Base-by-base conservation (phyloP, 2,113 vertebrate species). In the Mirza zaza region DNA sequence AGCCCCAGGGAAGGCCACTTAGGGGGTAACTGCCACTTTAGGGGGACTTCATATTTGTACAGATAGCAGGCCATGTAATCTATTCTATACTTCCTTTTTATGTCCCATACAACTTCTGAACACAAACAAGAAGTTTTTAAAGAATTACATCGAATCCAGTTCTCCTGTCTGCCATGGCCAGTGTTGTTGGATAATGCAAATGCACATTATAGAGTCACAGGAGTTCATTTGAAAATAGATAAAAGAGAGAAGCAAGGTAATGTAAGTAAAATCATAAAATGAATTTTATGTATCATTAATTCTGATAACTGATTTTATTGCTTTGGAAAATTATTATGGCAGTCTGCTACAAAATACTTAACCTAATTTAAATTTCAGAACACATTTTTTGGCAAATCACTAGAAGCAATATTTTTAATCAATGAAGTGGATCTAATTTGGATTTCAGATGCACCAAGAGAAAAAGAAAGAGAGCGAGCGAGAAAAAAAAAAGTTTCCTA, bases 201-300 rank as follows among this genome's bases (percentile, higher is more conserved):
- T 92, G 21, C 10, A 92, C 65, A 89, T 96, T 93, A 91, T 20
- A 91, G 91, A 97, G 75, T 95, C 93, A 95, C 15, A 88, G 23
- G 75, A 92, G 79, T 97, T 97, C 27, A 15, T 98, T 61, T 94
- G 94, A 98, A 98, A 98, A 98, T 8, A 98, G 80, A 93, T 92
- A 93, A 96, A 63, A 48, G 77, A 97, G 73, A 77, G 73, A 96
- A 90, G 68, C 18, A 97, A 98, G 70, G 91, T 93, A 98, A 96
- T 87, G 61, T 94, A 98, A 98, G 94, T 97, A 97, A 98, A 98
- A 98, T 95, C 83, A 87, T 97, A 98, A 98, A 98, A 98, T 94
- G 65, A 97, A 98, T 98, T 98, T 98, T 98, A 98, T 97, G 96
- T 98, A 88, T 97, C 98, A 98, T 98, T 98, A 98, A 98, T 98